phyloP scores from a whole-genome alignment of 2,797 vertebrate genomes.

The Phataginus tetradactyla region DNA sequence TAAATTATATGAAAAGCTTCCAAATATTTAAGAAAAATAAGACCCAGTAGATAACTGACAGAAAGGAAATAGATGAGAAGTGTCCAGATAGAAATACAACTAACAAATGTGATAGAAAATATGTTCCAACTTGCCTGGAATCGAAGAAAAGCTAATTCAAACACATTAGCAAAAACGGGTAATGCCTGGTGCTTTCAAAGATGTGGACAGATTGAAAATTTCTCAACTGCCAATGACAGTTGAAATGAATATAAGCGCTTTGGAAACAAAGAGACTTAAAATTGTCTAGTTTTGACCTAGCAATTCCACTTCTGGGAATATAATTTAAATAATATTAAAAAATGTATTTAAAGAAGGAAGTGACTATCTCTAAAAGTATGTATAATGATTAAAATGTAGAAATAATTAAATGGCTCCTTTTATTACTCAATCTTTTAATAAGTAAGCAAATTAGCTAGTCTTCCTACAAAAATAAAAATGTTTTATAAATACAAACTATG shows the following conservation, averaged over 20 bases:
- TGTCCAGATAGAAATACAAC: slow-evolving; percentile 6
- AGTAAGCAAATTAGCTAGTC: not conserved
- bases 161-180: not conserved
- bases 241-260: not conserved
- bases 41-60: not conserved
- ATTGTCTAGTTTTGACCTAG: not conserved
- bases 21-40: slow-evolving; percentile 31
- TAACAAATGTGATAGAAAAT: not conserved
- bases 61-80: slow-evolving; percentile 25
- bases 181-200: not conserved
- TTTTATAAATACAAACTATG: not conserved
- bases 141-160: slow-evolving; percentile 38
- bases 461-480: not conserved
- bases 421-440: not conserved
- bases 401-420: not conserved
- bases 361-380: not conserved
- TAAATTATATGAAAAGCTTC: not conserved
- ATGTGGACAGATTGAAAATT: not conserved
- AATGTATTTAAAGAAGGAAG: not conserved
- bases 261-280: not conserved
- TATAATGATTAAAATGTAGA: not conserved
- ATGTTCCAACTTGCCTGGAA: not conserved
- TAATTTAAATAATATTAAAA: not conserved
- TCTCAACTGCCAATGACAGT: not conserved
- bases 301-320: not conserved